phyloP scores from a whole-genome alignment of 2,888 invertebrate species.

The Rugalucina vietnamica region DNA sequence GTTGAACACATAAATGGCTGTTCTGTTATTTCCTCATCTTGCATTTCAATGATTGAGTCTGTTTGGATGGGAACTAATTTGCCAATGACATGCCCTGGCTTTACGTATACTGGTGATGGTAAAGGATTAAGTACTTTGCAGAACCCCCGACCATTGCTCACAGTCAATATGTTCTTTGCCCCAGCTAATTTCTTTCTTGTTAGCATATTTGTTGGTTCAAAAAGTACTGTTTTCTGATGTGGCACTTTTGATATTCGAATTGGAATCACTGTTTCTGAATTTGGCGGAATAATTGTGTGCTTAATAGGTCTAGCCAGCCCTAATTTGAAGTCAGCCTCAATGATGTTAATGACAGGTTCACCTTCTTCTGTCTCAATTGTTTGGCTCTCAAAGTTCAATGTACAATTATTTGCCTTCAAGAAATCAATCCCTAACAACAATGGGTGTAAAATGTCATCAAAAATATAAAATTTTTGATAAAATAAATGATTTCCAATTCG shows the following conservation, averaged over 20 bases:
- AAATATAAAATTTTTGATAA: constrained; percentile 33
- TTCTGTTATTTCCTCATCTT: neutral
- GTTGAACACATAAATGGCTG: neutral
- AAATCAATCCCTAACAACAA: constrained; percentile 38
- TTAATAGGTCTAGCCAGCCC: constrained; percentile 24
- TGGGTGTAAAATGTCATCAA: constrained; percentile 31
- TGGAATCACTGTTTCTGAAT: constrained; percentile 17
- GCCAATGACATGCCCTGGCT: constrained; percentile 19
- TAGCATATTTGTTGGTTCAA: constrained; percentile 23
- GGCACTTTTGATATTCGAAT: constrained; percentile 21
- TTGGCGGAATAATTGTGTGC: constrained; percentile 1
- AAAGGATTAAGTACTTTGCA: constrained; percentile 40
- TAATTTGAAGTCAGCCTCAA: constrained; percentile 1
- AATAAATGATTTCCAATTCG: constrained; percentile 15
- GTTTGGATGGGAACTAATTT: constrained; percentile 28
- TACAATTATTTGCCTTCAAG: constrained; percentile 30
- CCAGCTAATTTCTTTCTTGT: constrained; percentile 8
- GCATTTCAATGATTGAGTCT: constrained; percentile 4
- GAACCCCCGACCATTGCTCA: neutral
- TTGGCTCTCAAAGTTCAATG: constrained; percentile 18
- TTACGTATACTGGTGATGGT: neutral
- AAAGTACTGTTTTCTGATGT: neutral
- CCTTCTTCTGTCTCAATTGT: constrained; percentile 8
- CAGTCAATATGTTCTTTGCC: constrained; percentile 20
- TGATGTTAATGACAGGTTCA: neutral